A percentile compares a stretch with the other conserved stretches of the same genome.
Evolutionary conservation across 2,888 invertebrate species (phyloP).

Genomic region (Epinotia bilunana): DNA sequence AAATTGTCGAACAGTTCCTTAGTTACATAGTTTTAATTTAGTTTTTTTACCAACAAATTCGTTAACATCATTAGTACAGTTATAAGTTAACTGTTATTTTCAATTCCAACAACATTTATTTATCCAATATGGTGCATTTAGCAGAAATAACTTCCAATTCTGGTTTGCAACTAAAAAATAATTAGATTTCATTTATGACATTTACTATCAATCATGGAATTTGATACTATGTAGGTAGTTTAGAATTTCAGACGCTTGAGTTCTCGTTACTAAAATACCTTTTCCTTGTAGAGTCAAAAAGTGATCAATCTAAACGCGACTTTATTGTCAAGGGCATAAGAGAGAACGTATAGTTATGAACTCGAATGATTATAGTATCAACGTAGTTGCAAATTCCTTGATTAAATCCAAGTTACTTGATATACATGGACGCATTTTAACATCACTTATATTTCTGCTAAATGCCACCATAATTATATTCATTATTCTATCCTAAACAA

Average conservation of each 20-base stretch:
- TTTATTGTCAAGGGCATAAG: no score
- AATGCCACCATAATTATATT: slow-evolving; percentile 34
- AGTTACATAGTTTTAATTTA: slow-evolving; percentile 36
- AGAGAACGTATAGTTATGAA: no score
- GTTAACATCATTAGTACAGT: slow-evolving; percentile 40
- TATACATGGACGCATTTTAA: slow-evolving; percentile 7
- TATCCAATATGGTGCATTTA: slow-evolving; percentile 39
- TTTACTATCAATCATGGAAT: no score
- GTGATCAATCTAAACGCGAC: no score
- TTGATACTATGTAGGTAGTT: no score
- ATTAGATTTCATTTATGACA: no score
- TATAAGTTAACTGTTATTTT: slow-evolving; percentile 48
- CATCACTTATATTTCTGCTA: slow-evolving; percentile 17
- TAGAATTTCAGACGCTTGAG: no score
- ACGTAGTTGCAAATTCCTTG: neutral
- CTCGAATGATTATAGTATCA: no score
- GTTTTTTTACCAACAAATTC: slow-evolving; percentile 32
- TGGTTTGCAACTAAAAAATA: no score
- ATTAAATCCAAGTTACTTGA: neutral
- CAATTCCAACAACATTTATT: slow-evolving; percentile 65
- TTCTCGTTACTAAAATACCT: no score
- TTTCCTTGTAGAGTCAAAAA: no score
- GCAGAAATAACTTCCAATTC: slow-evolving; percentile 13
- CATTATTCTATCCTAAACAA: slow-evolving; percentile 30
- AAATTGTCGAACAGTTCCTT: slow-evolving; percentile 39